phyloP scores from a whole-genome alignment of 2,113 vertebrate genomes.

The Perca fluviatilis region DNA sequence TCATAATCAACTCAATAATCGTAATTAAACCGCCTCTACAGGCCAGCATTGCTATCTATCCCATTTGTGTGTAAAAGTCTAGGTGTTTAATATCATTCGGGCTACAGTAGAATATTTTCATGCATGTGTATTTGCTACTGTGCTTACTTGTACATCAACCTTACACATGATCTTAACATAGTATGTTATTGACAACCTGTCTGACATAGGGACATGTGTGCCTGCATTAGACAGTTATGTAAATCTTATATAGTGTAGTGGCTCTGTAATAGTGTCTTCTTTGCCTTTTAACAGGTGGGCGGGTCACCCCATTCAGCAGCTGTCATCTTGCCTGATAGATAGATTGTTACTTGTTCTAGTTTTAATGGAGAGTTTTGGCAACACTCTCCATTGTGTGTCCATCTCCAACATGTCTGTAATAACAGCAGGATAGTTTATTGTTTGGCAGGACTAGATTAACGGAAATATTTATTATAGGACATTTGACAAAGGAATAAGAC shows the following conservation, averaged over 20 bases:
- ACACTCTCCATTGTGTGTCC: no score
- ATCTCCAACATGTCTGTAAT: no score
- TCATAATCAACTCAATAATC: no score
- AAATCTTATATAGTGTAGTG: conserved; percentile 26
- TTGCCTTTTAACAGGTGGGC: neutral
- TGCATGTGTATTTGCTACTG: neutral
- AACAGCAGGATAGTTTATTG: no score
- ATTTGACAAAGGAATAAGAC: no score
- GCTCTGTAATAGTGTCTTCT: neutral
- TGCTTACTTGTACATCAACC: neutral
- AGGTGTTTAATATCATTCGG: no score
- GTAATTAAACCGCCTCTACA: neutral
- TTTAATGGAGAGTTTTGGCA: no score
- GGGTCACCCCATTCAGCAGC: no score
- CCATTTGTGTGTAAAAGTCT: neutral
- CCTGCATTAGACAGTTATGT: conserved; percentile 45
- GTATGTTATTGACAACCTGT: conserved; percentile 60
- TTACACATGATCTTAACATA: conserved; percentile 50
- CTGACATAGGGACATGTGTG: conserved; percentile 32
- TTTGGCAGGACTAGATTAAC: no score
- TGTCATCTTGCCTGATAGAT: no score
- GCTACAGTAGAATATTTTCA: neutral
- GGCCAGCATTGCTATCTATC: neutral
- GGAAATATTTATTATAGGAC: no score
- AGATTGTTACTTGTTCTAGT: no score